Evolutionary conservation across 92 coral and sea anemone genomes (phyloP).

Genomic region (Diadumene lineata): DNA sequence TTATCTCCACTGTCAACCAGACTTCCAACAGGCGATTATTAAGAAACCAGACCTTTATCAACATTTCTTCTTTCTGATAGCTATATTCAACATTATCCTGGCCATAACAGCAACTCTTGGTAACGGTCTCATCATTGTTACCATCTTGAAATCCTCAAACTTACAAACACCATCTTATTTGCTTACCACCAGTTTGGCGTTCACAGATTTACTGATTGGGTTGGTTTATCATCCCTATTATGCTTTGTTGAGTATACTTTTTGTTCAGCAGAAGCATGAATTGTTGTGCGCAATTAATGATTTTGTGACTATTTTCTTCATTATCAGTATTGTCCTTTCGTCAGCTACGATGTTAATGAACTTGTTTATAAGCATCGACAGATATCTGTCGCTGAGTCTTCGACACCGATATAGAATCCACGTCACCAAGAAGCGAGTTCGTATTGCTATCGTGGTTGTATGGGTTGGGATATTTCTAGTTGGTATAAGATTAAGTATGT

Average conservation of each 20-base stretch:
- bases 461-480: slow-evolving; percentile 21
- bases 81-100: neutral
- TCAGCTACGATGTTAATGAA: slow-evolving; percentile 24
- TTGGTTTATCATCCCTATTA: slow-evolving; percentile 28
- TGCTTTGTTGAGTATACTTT: slow-evolving; percentile 6
- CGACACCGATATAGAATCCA: slow-evolving; percentile 36
- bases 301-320: neutral
- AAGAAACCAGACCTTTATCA: neutral
- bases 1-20: neutral
- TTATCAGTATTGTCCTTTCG: slow-evolving; percentile 14
- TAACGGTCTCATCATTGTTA: slow-evolving; percentile 26
- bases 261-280: slow-evolving; percentile 4
- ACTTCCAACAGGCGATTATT: neutral
- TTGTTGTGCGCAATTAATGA: slow-evolving; percentile 13
- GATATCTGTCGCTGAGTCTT: slow-evolving; percentile 45
- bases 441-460: slow-evolving; percentile 7
- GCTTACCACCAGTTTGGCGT: slow-evolving; percentile 44
- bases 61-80: neutral
- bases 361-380: slow-evolving; percentile 41
- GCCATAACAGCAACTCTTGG: slow-evolving; percentile 22
- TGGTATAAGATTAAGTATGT: neutral
- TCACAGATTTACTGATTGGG: slow-evolving; percentile 46
- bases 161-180: slow-evolving; percentile 46
- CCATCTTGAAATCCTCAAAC: slow-evolving; percentile 23
- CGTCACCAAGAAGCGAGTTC: slow-evolving; percentile 40